Evolutionary conservation across 1,140 invertebrate genomes (phyloP).

Genomic region (Drosophila bocqueti): DNA sequence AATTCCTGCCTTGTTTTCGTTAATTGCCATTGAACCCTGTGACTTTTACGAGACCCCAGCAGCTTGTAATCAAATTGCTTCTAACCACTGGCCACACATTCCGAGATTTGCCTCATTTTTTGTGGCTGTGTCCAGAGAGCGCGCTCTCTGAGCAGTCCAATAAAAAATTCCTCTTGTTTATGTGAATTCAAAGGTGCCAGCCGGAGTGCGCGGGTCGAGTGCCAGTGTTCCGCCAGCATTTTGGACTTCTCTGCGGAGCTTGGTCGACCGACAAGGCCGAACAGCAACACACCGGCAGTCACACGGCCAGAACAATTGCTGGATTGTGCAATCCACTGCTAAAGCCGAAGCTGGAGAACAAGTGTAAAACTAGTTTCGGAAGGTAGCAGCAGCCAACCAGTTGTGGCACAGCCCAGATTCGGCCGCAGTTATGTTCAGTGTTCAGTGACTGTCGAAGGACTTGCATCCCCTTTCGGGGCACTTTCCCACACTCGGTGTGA

Average conservation of each 20-base stretch:
- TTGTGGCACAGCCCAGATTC: not conserved
- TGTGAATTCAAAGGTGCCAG: conserved; percentile 10
- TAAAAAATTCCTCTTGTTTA: conserved; percentile 1
- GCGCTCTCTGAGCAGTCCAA: not conserved
- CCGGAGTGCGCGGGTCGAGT: conserved; percentile 12
- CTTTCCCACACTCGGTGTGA: conserved; percentile 21
- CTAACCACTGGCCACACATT: not conserved
- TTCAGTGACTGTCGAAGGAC: not conserved
- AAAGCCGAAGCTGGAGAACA: not conserved
- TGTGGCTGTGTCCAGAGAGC: not conserved
- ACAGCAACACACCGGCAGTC: not conserved
- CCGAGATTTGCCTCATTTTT: conserved; percentile 4
- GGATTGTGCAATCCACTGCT: conserved; percentile 9
- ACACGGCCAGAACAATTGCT: conserved; percentile 18
- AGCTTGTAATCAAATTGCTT: conserved; percentile 34
- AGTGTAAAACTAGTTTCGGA: conserved; percentile 23
- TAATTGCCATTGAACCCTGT: conserved; percentile 58
- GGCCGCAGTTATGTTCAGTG: not conserved
- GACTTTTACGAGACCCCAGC: conserved; percentile 45
- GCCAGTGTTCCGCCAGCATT: not conserved
- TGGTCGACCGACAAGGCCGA: conserved; percentile 11
- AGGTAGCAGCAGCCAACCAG: not conserved
- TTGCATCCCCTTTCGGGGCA: not conserved
- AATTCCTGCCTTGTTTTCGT: not conserved
- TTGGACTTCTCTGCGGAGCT: not conserved